Evolutionary conservation across 2,888 invertebrate species (phyloP), one percentile per base, ranked within the genome.

Genomic region (Leucophenga montana): DNA sequence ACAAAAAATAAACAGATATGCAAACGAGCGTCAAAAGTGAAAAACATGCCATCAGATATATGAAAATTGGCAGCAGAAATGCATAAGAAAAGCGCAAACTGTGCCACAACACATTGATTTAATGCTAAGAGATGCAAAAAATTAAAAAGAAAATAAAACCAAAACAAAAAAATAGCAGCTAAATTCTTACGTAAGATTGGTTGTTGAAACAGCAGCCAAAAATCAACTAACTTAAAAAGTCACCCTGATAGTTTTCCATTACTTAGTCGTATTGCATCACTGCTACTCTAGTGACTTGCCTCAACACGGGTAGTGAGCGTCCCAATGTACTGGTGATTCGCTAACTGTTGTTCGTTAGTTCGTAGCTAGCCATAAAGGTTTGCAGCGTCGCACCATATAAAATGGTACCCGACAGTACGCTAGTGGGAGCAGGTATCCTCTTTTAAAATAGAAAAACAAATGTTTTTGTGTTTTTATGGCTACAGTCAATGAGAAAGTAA

Each of bases 1-100:
- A 33, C 62, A 54, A 18, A 56, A 33, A 33, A 33, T 33, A 8
- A 33, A n/a, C n/a, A 39, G 11, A 39, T 39, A 39, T 39, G 39
- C 39, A 39, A 39, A 39, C 39, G 39, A 39, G 39, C 39, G 9
- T 48, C 39, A 66, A 54, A 22, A 54, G 54, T 54, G 54, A 54
- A 54, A 54, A 61, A 61, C 33, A 39, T 61, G 39, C 61, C 61
- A 61, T 39, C 39, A n/a, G 54, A 54, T 54, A 54, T 11, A n/a
- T 20, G 27, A 16, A 33, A 50, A 44, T 27, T 54, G 11, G 33
- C 3, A 50, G 16, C 18, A 27, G 18, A 54, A 61, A 46, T 16
- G 5, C 53, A 31, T 44, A 3, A 27, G n/a, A 50, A 61, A 70
- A 39, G n/a, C 27, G 65, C n/a, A 48, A 46, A 20, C 54, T 27